These are phyloP conservation scores for Orientallactaga sibirica DNA, from an alignment of 2,797 vertebrate species.

Conservation along the genomic window DNA sequence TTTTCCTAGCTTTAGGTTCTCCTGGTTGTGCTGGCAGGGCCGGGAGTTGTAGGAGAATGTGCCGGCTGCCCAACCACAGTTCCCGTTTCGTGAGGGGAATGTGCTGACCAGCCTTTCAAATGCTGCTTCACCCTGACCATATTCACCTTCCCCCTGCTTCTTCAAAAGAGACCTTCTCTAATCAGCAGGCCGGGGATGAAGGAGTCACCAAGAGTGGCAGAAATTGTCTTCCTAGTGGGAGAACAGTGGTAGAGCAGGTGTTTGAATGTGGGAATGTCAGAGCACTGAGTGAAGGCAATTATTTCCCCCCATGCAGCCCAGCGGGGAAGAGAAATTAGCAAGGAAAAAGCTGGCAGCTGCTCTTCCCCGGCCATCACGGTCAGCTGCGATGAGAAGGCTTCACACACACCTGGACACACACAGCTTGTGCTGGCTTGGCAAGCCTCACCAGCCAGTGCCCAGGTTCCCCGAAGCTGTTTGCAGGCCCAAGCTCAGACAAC, in stretches of 20 bases:
- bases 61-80: neutral
- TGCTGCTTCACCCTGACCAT: neutral
- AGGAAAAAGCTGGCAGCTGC: conserved; percentile 70
- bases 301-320: conserved; percentile 72
- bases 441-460: neutral
- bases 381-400: neutral
- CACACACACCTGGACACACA: conserved; percentile 24
- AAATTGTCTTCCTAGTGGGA: conserved; percentile 72
- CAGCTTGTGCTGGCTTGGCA: neutral
- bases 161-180: conserved; percentile 69
- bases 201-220: conserved; percentile 54
- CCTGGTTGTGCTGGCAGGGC: neutral
- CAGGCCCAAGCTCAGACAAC: neutral
- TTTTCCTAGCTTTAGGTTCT: neutral
- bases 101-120: conserved; percentile 4
- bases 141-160: neutral
- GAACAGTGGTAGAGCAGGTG: conserved; percentile 61
- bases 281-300: conserved; percentile 69
- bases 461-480: neutral
- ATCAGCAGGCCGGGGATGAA: conserved; percentile 60
- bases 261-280: conserved; percentile 64
- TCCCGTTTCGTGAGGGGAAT: conserved; percentile 14
- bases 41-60: neutral
- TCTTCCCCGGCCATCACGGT: neutral
- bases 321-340: conserved; percentile 55